Conservation (phyloP, 1,140 invertebrate species). For the Melitaea cinxia region DNA sequence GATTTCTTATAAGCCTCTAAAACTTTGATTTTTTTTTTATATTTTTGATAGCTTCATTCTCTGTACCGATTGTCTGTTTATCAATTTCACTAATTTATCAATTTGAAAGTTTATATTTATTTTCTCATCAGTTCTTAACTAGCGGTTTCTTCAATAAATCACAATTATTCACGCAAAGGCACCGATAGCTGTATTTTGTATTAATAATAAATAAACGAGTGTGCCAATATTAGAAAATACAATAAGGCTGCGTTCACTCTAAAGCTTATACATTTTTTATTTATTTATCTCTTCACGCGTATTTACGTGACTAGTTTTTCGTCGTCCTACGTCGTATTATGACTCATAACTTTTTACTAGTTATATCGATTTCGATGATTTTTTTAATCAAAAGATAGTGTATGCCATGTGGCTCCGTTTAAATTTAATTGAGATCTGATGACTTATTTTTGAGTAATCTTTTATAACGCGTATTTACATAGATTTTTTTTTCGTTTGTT, state of each 20-base stretch:
- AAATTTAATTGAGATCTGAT: no score
- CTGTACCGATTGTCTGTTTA: neutral
- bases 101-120: constrained; percentile 7
- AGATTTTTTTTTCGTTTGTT: neutral
- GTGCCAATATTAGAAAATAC: constrained; percentile 18
- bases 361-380: no score
- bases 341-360: no score
- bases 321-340: no score
- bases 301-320: no score
- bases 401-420: no score
- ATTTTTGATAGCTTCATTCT: neutral
- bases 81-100: neutral
- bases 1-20: no score
- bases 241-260: constrained; percentile 7
- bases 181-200: constrained; percentile 16
- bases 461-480: no score
- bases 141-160: constrained; percentile 31
- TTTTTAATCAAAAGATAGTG: no score
- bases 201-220: constrained; percentile 11
- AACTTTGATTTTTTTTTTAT: neutral
- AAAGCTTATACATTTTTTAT: neutral
- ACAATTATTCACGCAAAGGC: constrained; percentile 7
- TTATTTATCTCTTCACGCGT: neutral
- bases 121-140: constrained; percentile 13
- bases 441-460: no score